Percentiles rank a stretch among this genome's conserved stretches.
Evolutionary conservation across 2,113 vertebrate species (phyloP).

Genomic region (Macheiramphus alcinus): DNA sequence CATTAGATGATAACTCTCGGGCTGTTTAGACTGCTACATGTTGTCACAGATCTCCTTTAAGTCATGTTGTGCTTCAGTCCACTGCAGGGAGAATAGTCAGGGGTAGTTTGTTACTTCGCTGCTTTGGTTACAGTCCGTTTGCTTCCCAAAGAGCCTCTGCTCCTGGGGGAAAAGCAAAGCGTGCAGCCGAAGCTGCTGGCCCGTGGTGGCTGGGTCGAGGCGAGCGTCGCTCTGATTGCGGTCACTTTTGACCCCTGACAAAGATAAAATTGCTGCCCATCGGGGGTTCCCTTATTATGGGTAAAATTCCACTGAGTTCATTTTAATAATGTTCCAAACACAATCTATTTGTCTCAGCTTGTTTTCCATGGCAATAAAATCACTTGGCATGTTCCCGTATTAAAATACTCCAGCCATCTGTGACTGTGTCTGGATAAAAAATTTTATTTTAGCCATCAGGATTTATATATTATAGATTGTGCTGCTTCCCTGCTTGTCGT

Average conservation of each 20-base stretch:
- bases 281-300: neutral
- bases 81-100: neutral
- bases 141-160: neutral
- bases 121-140: neutral
- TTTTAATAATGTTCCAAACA: neutral
- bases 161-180: neutral
- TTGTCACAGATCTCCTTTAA: neutral
- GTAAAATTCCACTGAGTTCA: neutral
- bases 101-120: neutral
- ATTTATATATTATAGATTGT: neutral
- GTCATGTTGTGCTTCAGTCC: fast-evolving
- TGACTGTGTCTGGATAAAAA: neutral
- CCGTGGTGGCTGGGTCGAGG: fast-evolving
- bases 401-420: constrained; percentile 49
- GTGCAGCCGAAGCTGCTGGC: neutral
- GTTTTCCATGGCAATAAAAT: neutral
- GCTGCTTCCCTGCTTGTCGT: neutral
- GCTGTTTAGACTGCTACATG: neutral
- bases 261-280: neutral
- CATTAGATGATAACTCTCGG: fast-evolving
- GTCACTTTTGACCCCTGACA: neutral
- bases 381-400: neutral
- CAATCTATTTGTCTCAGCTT: constrained; percentile 3
- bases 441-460: neutral
- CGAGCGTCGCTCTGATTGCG: neutral